These are phyloP conservation scores for Pachyseris speciosa DNA, from an alignment of 64 coral and sea anemone species.

Conservation along the genomic window DNA sequence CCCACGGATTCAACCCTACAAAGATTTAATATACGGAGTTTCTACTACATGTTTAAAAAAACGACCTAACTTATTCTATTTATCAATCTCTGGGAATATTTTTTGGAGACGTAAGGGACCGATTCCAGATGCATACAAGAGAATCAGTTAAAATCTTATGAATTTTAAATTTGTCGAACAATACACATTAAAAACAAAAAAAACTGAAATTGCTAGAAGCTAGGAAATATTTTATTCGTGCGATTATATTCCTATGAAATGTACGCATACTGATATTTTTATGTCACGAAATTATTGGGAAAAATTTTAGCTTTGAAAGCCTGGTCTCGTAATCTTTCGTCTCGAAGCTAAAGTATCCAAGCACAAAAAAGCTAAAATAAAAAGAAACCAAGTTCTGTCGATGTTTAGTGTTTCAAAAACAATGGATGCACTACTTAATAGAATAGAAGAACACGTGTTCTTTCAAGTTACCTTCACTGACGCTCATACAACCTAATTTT, in stretches of 20 bases:
- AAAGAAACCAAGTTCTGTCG: not conserved
- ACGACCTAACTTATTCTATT: not conserved
- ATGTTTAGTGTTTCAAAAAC: slow-evolving; percentile 38
- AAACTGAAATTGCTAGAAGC: not conserved
- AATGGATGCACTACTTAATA: not conserved
- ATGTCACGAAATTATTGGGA: not conserved
- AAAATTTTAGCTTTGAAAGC: not conserved
- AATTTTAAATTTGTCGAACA: slow-evolving; percentile 7
- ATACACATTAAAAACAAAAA: not conserved
- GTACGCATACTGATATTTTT: not conserved
- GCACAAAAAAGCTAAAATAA: not conserved
- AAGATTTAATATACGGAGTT: not conserved
- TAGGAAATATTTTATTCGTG: not conserved
- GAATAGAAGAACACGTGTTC: slow-evolving; percentile 7
- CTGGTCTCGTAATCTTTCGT: not conserved
- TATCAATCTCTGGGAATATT: not conserved
- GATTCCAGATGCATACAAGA: not conserved
- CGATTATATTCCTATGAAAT: slow-evolving; percentile 1
- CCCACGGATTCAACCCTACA: not conserved
- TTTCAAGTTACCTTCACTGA: not conserved
- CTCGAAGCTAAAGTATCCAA: not conserved
- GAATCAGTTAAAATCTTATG: not conserved
- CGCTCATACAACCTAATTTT: not conserved
- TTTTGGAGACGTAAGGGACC: not conserved
- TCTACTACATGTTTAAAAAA: not conserved